Evolutionary conservation across 2,888 invertebrate genomes (phyloP).

Genomic region (Tethea ocularis): DNA sequence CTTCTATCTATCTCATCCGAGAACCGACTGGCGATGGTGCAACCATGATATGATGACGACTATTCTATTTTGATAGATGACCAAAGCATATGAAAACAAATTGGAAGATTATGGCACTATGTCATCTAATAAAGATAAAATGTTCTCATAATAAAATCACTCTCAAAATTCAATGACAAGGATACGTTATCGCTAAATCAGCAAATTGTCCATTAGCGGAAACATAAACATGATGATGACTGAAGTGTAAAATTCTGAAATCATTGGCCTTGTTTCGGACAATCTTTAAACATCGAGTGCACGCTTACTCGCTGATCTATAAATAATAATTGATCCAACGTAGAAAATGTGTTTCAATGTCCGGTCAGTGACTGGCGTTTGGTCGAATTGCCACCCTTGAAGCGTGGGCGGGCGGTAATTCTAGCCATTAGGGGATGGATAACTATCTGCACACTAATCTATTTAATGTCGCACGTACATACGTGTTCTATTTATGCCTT

Average conservation of each 20-base stretch:
- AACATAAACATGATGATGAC: constrained; percentile 50
- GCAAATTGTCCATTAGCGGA: constrained; percentile 35
- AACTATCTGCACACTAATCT: constrained; percentile 8
- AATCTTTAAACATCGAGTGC: constrained; percentile 33
- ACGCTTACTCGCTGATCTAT: constrained; percentile 55
- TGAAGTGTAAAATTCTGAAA: constrained; percentile 37
- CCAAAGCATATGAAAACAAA: constrained; percentile 35
- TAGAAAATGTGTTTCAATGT: constrained; percentile 53
- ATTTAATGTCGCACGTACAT: constrained; percentile 1
- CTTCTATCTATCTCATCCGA: constrained; percentile 47
- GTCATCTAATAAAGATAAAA: constrained; percentile 20
- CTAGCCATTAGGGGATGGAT: constrained; percentile 18
- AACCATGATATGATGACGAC: constrained; percentile 53
- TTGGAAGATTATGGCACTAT: constrained; percentile 36
- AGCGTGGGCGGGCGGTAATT: constrained; percentile 33
- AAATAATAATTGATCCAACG: constrained; percentile 59
- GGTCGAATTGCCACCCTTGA: constrained; percentile 40
- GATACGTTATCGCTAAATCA: constrained; percentile 11
- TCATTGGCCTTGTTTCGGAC: constrained; percentile 59
- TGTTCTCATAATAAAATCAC: constrained; percentile 17
- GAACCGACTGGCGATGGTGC: constrained; percentile 51
- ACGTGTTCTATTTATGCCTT: constrained; percentile 19
- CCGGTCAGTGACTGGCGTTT: constrained; percentile 58
- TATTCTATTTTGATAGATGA: constrained; percentile 61
- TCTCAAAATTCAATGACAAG: not conserved